phyloP scores from a whole-genome alignment of 2,113 vertebrate genomes.

The Trematomus loennbergii region DNA sequence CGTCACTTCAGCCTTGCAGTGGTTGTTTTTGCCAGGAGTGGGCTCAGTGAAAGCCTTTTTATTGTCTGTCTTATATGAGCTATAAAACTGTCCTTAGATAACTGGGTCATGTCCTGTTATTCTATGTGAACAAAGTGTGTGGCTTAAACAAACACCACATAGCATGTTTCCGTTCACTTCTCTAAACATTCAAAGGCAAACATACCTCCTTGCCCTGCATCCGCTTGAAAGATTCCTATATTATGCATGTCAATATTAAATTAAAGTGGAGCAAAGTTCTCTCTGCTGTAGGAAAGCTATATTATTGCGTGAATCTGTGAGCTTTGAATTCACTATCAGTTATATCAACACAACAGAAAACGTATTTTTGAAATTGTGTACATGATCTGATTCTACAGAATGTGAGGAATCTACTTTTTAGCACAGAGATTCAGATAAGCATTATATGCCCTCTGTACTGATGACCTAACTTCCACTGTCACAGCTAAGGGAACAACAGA shows the following conservation, averaged over 20 bases:
- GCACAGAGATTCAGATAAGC: neutral
- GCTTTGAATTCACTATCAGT: constrained; percentile 2
- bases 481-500: constrained; percentile 19
- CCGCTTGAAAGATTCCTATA: constrained; percentile 35
- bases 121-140: constrained; percentile 53
- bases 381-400: neutral
- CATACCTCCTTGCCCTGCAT: constrained; percentile 37
- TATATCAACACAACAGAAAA: neutral
- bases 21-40: constrained; percentile 44
- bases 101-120: constrained; percentile 73
- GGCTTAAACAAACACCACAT: constrained; percentile 68
- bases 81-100: constrained; percentile 71
- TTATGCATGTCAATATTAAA: constrained; percentile 37
- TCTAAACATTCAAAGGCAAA: constrained; percentile 63
- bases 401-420: neutral
- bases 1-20: constrained; percentile 44
- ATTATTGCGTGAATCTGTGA: neutral
- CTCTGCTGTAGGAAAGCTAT: constrained; percentile 11
- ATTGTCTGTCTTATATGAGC: constrained; percentile 61
- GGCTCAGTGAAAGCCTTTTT: constrained; percentile 63
- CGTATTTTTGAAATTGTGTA: neutral
- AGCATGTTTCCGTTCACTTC: constrained; percentile 68
- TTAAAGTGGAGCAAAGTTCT: constrained; percentile 20
- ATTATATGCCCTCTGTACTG: neutral
- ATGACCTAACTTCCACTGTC: neutral